phyloP scores from a whole-genome alignment of 2,888 invertebrate genomes.

The Meteorus colon region DNA sequence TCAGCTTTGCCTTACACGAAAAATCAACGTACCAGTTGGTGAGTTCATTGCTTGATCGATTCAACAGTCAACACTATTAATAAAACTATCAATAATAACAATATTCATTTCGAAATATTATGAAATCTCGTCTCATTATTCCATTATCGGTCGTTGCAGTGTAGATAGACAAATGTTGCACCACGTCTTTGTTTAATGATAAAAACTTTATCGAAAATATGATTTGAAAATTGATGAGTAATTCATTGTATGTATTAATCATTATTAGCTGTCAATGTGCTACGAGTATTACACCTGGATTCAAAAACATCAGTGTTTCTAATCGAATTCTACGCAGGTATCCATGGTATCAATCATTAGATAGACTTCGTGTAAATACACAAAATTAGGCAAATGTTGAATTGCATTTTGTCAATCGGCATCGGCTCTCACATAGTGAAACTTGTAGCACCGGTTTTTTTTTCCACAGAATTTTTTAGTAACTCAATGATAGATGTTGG shows the following conservation, averaged over 20 bases:
- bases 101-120: conserved; percentile 2
- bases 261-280: conserved; percentile 58
- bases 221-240: conserved; percentile 23
- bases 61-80: conserved; percentile 20
- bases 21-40: conserved; percentile 79
- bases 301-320: conserved; percentile 59
- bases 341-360: conserved; percentile 40
- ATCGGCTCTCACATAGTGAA: not conserved
- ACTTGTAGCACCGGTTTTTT: conserved; percentile 29
- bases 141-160: not conserved
- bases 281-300: conserved; percentile 58
- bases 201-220: conserved; percentile 4
- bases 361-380: conserved; percentile 31
- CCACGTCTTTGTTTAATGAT: conserved; percentile 3
- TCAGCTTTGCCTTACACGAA: conserved; percentile 90
- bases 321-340: conserved; percentile 63
- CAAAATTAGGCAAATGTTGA: conserved; percentile 28
- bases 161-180: not conserved
- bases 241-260: conserved; percentile 33
- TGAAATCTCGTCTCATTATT: not conserved
- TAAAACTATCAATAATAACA: not conserved
- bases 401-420: conserved; percentile 6
- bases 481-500: not conserved
- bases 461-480: not conserved
- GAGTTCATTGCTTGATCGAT: conserved; percentile 55